Percentiles rank a stretch among this genome's conserved stretches.
Evolutionary conservation across 2,888 invertebrate species (phyloP).

Genomic region (Spilarctia lutea): DNA sequence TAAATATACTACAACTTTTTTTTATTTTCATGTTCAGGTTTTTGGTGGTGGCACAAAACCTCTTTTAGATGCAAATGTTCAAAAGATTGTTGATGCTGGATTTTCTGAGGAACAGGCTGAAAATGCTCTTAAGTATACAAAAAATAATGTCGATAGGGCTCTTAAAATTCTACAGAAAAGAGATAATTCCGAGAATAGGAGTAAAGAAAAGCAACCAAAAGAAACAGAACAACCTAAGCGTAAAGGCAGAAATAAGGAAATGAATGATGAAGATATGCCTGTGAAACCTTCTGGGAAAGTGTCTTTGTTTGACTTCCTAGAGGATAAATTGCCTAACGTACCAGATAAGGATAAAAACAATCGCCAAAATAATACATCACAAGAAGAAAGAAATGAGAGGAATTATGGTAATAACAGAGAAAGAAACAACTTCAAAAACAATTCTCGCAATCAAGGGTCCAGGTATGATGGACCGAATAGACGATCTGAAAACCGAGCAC

Average conservation of each 20-base stretch:
- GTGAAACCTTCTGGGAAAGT: conserved; percentile 93
- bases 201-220: conserved; percentile 76
- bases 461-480: conserved; percentile 71
- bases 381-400: conserved; percentile 72
- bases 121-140: conserved; percentile 89
- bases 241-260: conserved; percentile 80
- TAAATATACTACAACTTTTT: neutral
- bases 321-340: conserved; percentile 90
- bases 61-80: conserved; percentile 91
- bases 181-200: conserved; percentile 80
- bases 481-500: conserved; percentile 70
- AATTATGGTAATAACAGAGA: conserved; percentile 70
- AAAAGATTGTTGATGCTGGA: conserved; percentile 93
- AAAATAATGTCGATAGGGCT: conserved; percentile 91
- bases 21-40: conserved; percentile 66
- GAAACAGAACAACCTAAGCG: conserved; percentile 78
- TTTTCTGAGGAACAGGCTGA: conserved; percentile 92
- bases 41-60: conserved; percentile 89
- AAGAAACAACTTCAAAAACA: conserved; percentile 70
- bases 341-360: conserved; percentile 77
- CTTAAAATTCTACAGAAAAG: conserved; percentile 88
- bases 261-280: conserved; percentile 85
- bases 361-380: conserved; percentile 64
- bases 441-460: conserved; percentile 68
- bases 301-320: conserved; percentile 93